These are phyloP conservation scores for Porites rus DNA, from an alignment of 92 coral and sea anemone genomes.

Conservation along the genomic window DNA sequence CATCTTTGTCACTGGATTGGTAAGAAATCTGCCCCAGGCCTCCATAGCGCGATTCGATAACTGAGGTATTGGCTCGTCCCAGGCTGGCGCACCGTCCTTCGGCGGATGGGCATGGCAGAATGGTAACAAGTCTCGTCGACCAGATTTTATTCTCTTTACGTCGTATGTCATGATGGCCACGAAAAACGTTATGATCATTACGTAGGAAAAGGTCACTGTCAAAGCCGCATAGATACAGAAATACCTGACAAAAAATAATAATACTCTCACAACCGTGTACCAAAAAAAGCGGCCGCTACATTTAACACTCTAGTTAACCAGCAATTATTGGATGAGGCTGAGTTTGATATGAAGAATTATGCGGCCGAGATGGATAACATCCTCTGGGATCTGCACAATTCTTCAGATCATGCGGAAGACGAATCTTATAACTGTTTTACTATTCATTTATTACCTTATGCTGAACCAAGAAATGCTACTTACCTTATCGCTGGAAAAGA, in stretches of 20 bases:
- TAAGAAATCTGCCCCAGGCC: slow-evolving; percentile 70
- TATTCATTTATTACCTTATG: no score
- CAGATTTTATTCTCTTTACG: slow-evolving; percentile 74
- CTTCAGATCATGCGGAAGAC: no score
- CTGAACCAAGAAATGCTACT: no score
- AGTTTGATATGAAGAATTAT: no score
- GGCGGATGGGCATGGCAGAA: slow-evolving; percentile 57
- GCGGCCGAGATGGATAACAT: no score
- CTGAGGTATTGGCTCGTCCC: slow-evolving; percentile 72
- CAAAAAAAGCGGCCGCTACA: no score
- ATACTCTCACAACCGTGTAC: neutral
- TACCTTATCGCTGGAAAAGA: slow-evolving; percentile 82
- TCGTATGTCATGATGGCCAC: slow-evolving; percentile 89
- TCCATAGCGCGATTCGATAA: slow-evolving; percentile 63
- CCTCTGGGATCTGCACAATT: no score
- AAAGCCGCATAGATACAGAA: slow-evolving; percentile 90
- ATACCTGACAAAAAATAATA: slow-evolving; percentile 38
- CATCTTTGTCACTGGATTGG: slow-evolving; percentile 56
- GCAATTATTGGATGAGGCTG: no score
- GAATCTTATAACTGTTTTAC: no score
- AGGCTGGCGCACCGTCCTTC: slow-evolving; percentile 62
- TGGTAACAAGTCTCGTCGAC: slow-evolving; percentile 89
- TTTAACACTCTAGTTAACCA: no score
- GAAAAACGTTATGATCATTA: slow-evolving; percentile 83
- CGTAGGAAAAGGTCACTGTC: slow-evolving; percentile 70